Base-by-base conservation (phyloP, 2,113 vertebrate genomes). In the Phrynosoma platyrhinos region DNA sequence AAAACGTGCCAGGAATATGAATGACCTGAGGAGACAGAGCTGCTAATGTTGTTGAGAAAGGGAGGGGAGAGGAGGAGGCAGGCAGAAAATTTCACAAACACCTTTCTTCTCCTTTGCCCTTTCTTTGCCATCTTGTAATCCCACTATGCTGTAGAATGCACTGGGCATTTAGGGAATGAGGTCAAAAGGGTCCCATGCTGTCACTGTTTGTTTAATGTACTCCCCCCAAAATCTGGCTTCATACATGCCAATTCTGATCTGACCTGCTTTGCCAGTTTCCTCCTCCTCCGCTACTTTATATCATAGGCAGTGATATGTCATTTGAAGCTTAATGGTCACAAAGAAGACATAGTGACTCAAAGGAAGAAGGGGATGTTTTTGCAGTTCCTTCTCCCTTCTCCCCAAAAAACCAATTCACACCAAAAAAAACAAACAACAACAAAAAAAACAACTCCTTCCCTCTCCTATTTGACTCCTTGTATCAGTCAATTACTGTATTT, bases 1-100 rank as follows among this genome's bases (percentile, higher is more conserved):
- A 64, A 53, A 71, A 95, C 91, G 90, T 97, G 96, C 92, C 32
- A 6, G 88, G 96, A 96, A 95, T 96, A 92, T 91, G 82, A 96
- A 94, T 89, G 89, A 58, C 66, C 16, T 20, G 0, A 69, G 86
- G 62, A 40, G 2, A 42, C 3, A 7, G 88, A 84, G 85, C 88
- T 4, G 7, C 88, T 4, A 82, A 84, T 84, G 84, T 66, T 79
- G 80, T 14, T 20, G 27, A 9, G 79, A 10, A 32, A 21, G 86
- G 13, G 1, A 1, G n/a, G n/a, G 12, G 76, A 40, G 16, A 21
- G 36, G 25, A 6, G 30, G 12, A 8, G 55, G 36, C 18, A 40
- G 68, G n/a, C 83, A 83, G 5, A 55, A 91, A 71, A 83, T 87
- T 91, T 84, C 16, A 36, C 68, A 42, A 71, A 71, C 53, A 14